Base-by-base conservation (phyloP, 1,140 invertebrate genomes). In the Brachionus rotundiformis region DNA sequence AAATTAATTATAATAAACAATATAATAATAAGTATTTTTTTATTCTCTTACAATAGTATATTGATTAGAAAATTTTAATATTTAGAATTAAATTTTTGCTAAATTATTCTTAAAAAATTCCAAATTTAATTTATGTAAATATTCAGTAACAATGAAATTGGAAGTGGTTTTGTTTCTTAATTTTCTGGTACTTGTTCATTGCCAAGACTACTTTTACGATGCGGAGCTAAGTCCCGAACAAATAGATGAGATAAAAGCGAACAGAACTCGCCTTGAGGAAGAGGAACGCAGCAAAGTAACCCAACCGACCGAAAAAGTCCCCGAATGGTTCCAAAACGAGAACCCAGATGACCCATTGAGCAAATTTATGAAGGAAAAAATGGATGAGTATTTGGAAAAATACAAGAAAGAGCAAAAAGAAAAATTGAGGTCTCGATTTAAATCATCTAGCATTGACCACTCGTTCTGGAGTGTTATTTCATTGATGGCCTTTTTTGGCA, bases 171-270 rank as follows among this genome's bases (percentile, higher is more conserved):
- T 27, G 11, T 29, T 63, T 3, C 29, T 63, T 16, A 29, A 13
- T 31, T 63, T 63, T 2, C 3, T 13, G 0, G 8, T 33, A 10
- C 29, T 31, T 3, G 11, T 16, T 3, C 1, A 4, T 63, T 29
- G 29, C 10, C 63, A 79, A 39, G 76, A 79, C 47, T 79, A 79
- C 25, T 79, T 79, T 79, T 79, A 79, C 33, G 76, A 79, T 29
- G 76, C 54, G 6, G 25, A 25, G 8, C 47, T 79, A 2, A 79
- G 13, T 27, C 29, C 19, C 1, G 29, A 79, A 7, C 29, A 79
- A 33, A 63, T 79, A 39, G 25, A 54, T 23, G 31, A 54, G n/a
- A 54, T 79, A 13, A 29, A 59, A 23, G 8, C 11, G 8, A 63
- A 77, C 13, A 49, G 16, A 29, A 54, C 73, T n/a, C 41, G 49